Evolutionary conservation across 2,113 vertebrate species (phyloP).

Genomic region (Ranitomeya variabilis): DNA sequence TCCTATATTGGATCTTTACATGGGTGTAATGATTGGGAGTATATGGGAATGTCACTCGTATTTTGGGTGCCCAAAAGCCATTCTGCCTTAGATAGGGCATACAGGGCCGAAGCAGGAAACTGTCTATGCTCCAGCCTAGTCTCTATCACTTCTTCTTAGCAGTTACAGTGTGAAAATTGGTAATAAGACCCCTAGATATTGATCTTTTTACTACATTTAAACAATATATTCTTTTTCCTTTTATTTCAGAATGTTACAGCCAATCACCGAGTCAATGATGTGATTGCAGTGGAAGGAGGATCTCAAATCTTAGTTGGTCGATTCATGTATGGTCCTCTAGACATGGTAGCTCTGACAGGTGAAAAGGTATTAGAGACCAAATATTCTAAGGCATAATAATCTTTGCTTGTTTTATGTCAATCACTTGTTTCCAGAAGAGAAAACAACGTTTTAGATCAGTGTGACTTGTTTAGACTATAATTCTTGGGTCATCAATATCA

Average conservation of each 20-base stretch:
- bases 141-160: no score
- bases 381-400: background rate
- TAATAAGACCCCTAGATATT: no score
- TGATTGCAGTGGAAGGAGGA: constrained; percentile 89
- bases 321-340: constrained; percentile 97
- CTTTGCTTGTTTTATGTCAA: background rate
- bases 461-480: background rate
- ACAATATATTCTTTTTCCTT: background rate
- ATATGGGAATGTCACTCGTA: background rate
- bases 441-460: no score
- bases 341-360: constrained; percentile 97
- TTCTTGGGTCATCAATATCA: background rate
- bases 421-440: background rate
- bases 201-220: background rate
- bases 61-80: background rate
- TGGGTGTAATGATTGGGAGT: background rate
- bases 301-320: constrained; percentile 90
- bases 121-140: no score
- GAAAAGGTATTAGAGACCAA: constrained; percentile 82
- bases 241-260: constrained; percentile 87
- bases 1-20: background rate
- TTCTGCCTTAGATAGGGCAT: background rate
- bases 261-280: constrained; percentile 93
- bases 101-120: no score
- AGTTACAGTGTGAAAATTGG: no score